Conservation (phyloP, 2,888 invertebrate genomes). For the Melolontha melolontha region DNA sequence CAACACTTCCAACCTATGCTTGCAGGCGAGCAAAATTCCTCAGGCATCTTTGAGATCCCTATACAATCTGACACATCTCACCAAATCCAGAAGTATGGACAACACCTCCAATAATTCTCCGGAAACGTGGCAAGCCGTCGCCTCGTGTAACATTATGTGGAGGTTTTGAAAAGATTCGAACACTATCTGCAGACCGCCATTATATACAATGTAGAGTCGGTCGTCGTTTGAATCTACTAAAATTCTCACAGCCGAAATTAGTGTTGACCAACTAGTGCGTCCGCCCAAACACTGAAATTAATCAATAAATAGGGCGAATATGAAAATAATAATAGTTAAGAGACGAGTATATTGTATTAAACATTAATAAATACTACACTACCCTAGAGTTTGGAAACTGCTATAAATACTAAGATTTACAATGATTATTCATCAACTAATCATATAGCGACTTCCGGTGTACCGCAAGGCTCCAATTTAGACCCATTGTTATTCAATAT, state of each 20-base stretch:
- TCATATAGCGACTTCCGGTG: too few relatives aligned
- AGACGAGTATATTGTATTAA: too few relatives aligned
- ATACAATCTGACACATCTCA: slow-evolving; percentile 78
- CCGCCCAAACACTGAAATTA: slow-evolving; percentile 79
- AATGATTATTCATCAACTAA: too few relatives aligned
- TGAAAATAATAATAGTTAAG: too few relatives aligned
- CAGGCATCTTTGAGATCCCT: slow-evolving; percentile 77
- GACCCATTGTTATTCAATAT: too few relatives aligned
- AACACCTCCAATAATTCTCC: slow-evolving; percentile 88
- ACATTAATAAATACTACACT: too few relatives aligned
- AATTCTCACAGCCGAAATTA: slow-evolving; percentile 90
- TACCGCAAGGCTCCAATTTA: too few relatives aligned
- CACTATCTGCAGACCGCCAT: slow-evolving; percentile 85
- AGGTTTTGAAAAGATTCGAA: slow-evolving; percentile 89
- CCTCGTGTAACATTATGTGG: slow-evolving; percentile 94
- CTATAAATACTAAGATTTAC: too few relatives aligned
- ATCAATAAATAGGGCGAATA: too few relatives aligned
- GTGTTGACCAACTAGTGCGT: slow-evolving; percentile 92
- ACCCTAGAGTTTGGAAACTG: too few relatives aligned
- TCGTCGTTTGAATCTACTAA: slow-evolving; percentile 92
- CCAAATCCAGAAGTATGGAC: slow-evolving; percentile 79
- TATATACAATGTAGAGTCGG: slow-evolving; percentile 88
- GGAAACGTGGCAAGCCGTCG: slow-evolving; percentile 88
- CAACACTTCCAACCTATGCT: slow-evolving; percentile 91
- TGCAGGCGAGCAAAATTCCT: slow-evolving; percentile 76